Base-by-base conservation (phyloP, 92 coral and sea anemone species). In the Phenganax marumi region DNA sequence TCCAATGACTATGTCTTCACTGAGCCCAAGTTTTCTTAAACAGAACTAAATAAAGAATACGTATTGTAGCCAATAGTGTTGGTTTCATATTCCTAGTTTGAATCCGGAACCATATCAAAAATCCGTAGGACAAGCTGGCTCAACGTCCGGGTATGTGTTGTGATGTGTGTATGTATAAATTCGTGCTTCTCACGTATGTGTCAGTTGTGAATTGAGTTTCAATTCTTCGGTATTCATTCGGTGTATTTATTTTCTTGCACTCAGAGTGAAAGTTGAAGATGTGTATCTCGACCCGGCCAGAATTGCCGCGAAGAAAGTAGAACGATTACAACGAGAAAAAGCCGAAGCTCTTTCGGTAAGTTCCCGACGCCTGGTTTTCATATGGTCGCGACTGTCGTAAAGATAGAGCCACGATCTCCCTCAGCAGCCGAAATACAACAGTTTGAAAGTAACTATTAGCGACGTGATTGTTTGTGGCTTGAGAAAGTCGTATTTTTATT, bases 181-280 rank as follows among this genome's bases (percentile, higher is more conserved):
- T 16, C 5, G 16, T 6, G 13, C 21, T 58, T 58, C 7, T 24
- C 50, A 10, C 3, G 24, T 10, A 3, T 9, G 26, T 25, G 5
- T 33, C 5, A 33, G 5, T 33, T 33, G 43, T 33, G 43, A 33
- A 33, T 33, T 5, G 43, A 33, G 43, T 33, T 33, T 33, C 43
- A 33, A 33, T 33, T 5, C 43, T 33, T 33, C 43, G 43, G 43
- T 33, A 33, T 33, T 33, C 43, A 33, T 33, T 25, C 19, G 57
- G 50, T 22, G 9, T 6, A 51, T 13, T 17, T 33, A 11, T 21
- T 23, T 12, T 75, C 1, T 75, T 66, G 24, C 63, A 12, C 62
- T 17, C 73, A 93, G 99, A 85, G 91, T 88, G 46, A 90, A 91
- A 58, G 87, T 97, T 53, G 99, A 92, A 76, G 99, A 96, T 68